These are phyloP conservation scores for Volucella bombylans DNA, from an alignment of 2,888 invertebrate species.

Conservation along the genomic window DNA sequence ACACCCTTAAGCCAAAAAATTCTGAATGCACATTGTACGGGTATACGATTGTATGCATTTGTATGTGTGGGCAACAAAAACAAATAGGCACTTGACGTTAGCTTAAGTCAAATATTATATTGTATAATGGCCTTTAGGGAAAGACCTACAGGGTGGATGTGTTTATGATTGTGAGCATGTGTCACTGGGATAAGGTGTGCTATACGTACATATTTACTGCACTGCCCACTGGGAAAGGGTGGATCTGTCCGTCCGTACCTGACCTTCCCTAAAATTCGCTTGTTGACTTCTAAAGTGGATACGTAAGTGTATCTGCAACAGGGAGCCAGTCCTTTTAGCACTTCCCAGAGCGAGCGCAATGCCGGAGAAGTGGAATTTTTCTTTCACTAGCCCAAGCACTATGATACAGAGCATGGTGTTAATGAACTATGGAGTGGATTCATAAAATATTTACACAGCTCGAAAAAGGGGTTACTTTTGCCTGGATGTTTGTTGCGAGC, in stretches of 20 bases:
- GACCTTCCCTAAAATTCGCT: constrained; percentile 48
- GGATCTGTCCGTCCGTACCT: constrained; percentile 67
- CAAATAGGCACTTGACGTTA: constrained; percentile 49
- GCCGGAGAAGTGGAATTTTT: constrained; percentile 24
- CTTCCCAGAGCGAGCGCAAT: constrained; percentile 61
- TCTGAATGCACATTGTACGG: constrained; percentile 39
- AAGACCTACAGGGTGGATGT: constrained; percentile 1
- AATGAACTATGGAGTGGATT: constrained; percentile 66
- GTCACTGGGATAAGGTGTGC: constrained; percentile 6
- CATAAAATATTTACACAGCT: constrained; percentile 55
- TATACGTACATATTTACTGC: constrained; percentile 3
- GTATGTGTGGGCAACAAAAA: constrained; percentile 32
- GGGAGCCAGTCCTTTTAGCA: constrained; percentile 62
- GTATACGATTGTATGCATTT: neutral
- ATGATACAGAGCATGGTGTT: constrained; percentile 63
- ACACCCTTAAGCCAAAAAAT: constrained; percentile 56
- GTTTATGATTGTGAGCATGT: neutral
- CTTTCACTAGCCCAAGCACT: constrained; percentile 42
- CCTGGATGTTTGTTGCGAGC: neutral
- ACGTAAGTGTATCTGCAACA: constrained; percentile 71
- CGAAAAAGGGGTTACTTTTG: constrained; percentile 18
- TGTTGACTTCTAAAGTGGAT: constrained; percentile 69
- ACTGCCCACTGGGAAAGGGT: constrained; percentile 66
- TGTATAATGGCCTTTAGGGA: constrained; percentile 38
- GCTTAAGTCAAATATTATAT: constrained; percentile 54